Base-by-base conservation (phyloP, 1,140 invertebrate genomes). In the Hyles euphorbiae region DNA sequence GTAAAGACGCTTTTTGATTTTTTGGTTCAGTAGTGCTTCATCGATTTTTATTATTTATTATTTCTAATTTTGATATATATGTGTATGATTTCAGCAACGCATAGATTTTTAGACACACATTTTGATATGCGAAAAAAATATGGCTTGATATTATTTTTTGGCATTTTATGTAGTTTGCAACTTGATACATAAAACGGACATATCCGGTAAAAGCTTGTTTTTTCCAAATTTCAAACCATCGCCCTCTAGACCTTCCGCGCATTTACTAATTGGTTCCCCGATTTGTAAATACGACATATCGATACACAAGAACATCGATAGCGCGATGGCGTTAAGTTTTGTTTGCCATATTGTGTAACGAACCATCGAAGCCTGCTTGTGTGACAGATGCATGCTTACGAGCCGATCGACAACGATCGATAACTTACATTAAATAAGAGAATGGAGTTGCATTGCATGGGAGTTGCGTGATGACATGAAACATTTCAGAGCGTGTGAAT, bases 401-500 rank as follows among this genome's bases (percentile, higher is more conserved):
- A 45, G 34, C 6, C 54, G 57, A 22, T 49, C 43, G 48, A 40
- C 53, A 54, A 36, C 56, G 63, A 55, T 46, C 50, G 58, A 50
- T 57, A 54, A 57, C 11, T 55, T 32, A 53, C 48, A 56, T 66
- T 44, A 45, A 48, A 48, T 11, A 47, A 55, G 40, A 52, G 61
- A 52, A 58, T 56, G 58, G 57, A 60, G 65, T 66, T 48, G 63
- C 61, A 51, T 66, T 72, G 77, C 77, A 76, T 76, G 74, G 50
- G 72, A 74, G 59, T 63, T 59, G 65, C 66, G 70, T 64, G 70
- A 63, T 74, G 71, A 80, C 76, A 74, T 79, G 72, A 81, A 76
- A 81, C 69, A 83, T 89, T 90, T 90, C 89, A 90, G 89, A 90
- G 78, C 87, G 88, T 75, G 88, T 92, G 91, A 92, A 91, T 93